Evolutionary conservation across 2,888 invertebrate genomes (phyloP), one percentile per base, ranked within the genome.

Genomic region (Drosophila algonquin): DNA sequence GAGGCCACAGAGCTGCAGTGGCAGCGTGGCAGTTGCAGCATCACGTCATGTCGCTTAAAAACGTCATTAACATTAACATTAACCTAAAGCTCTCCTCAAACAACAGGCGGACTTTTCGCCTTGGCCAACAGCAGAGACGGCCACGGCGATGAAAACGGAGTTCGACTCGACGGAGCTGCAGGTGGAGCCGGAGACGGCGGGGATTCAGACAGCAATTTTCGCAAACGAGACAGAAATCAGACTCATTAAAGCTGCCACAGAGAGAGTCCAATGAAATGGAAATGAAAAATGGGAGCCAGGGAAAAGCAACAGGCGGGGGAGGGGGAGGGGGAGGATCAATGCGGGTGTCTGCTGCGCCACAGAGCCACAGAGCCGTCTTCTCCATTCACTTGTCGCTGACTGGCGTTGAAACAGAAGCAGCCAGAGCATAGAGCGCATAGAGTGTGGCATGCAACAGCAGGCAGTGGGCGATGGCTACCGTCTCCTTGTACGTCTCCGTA

Each of bases 61-160:
- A 70, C 87, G 68, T 82, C 85, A 87, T 82, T 82, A 82, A 82
- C 85, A 82, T 87, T 84, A 82, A 84, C 85, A 81, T 87, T 81
- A 81, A 70, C 72, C 83, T 82, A 87, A 84, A 40, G 40, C 40
- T 72, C 80, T 69, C 83, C 80, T 61, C 67, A 69, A 69, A 58
- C 80, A 70, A 73, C 83, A 14, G 73, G 77, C 75, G 62, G 87
- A 84, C 81, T 82, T 82, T 82, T 87, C 81, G 84, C 87, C 81
- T 82, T 81, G 81, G 81, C 21, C 21, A 21, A 81, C 76, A 64
- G 77, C 44, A 35, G 47, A 52, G 73, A 62, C 73, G 40, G 40
- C 14, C n/a, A 6, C 7, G 40, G 14, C 6, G 14, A 40, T 5
- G 5, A 21, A 21, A 3, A 21, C 21, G 40, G 18, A 52, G 64